Base-by-base conservation (phyloP, 2,113 vertebrate genomes). In the Zingel zingel region DNA sequence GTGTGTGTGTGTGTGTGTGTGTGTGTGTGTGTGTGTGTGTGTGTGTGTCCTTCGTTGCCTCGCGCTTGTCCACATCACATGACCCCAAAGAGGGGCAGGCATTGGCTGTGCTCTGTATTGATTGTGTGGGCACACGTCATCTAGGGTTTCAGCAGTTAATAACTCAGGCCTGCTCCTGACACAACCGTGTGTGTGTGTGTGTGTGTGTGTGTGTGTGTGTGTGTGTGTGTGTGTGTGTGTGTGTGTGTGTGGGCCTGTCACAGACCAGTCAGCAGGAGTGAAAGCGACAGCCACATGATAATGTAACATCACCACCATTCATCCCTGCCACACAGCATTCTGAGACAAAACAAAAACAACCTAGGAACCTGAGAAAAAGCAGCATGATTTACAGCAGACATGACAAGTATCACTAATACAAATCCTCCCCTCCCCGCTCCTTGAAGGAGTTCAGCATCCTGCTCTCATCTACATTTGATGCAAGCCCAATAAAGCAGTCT, bases 271-370 rank as follows among this genome's bases (percentile, higher is more conserved):
- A 92, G 91, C 86, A 88, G 91, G 91, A 95, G 91, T 94, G 88
- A 93, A 93, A 93, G 91, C 88, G 94, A 95, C 95, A 95, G 94
- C 87, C 88, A 94, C 94, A 95, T 94, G 93, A 93, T 94, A 95
- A 95, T 95, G 93, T 93, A 96, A 94, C 94, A 95, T 94, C 93
- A 94, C 92, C 91, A 90, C 95, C 94, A 95, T 95, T 95, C 94
- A 95, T 95, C 94, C 94, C 92, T 93, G 92, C 93, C 89, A 92
- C 92, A 90, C 88, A 83, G 89, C 93, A 94, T 94, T 94, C 91
- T 91, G 91, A 93, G 91, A 94, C 93, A 91, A 92, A 94, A 94
- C 92, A 94, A 93, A 90, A 94, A 93, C 92, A 93, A 93, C 85
- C 90, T 62, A 85, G 88, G 78, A 93, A 93, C 88, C 89, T 88